These are phyloP conservation scores for Nibea coibor DNA, from an alignment of 2,113 vertebrate genomes.

Conservation along the genomic window DNA sequence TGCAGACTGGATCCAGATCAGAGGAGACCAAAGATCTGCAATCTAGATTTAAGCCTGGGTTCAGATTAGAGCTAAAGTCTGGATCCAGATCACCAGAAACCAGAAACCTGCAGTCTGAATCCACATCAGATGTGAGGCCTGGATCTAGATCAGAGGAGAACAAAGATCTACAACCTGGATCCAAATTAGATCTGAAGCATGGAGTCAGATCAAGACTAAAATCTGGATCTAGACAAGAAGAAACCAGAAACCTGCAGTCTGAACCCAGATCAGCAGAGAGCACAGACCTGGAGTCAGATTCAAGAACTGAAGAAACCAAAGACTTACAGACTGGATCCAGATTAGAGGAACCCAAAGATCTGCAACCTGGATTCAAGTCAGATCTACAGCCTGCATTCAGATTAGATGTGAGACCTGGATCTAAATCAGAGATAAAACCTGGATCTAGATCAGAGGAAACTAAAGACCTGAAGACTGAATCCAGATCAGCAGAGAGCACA, in stretches of 20 bases:
- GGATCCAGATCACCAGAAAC: neutral
- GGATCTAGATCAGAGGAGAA: neutral
- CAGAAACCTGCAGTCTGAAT: neutral
- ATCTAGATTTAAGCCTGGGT: neutral
- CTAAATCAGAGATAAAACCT: too few relatives aligned
- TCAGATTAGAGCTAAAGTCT: neutral
- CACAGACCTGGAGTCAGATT: too few relatives aligned
- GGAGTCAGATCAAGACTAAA: neutral
- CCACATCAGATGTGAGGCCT: neutral
- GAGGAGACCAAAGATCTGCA: neutral
- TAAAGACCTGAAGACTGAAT: too few relatives aligned
- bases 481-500: too few relatives aligned
- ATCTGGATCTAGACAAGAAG: neutral
- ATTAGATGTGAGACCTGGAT: neutral
- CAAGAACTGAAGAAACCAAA: too few relatives aligned
- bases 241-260: neutral
- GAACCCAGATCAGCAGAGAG: too few relatives aligned
- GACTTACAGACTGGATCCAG: neutral
- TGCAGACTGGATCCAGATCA: constrained; percentile 22
- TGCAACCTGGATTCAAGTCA: neutral
- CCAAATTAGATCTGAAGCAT: too few relatives aligned
- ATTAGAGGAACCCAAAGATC: neutral
- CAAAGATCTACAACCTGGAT: neutral
- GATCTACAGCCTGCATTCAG: neutral
- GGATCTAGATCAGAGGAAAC: too few relatives aligned